phyloP scores from a whole-genome alignment of 30 jellyfish, hydroid and myxozoan species.

The Clytia hemisphaerica region DNA sequence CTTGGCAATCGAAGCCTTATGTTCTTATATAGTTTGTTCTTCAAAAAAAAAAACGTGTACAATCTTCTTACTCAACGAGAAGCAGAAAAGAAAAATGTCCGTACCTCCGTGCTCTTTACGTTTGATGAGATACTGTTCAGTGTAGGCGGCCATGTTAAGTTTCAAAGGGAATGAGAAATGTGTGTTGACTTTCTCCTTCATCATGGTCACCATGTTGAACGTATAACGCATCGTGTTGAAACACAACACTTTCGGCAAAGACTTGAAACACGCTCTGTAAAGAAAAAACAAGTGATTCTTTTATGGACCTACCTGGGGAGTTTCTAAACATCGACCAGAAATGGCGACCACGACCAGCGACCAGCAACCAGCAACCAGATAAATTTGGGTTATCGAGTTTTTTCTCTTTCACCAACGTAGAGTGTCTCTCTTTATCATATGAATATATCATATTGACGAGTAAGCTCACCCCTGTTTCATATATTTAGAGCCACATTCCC shows the following conservation, averaged over 20 bases:
- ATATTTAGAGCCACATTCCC: background rate
- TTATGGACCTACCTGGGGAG: too few species aligned
- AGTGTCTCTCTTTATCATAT: too few species aligned
- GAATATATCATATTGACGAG: too few species aligned
- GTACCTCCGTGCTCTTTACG: slow-evolving; percentile 62
- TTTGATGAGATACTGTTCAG: slow-evolving; percentile 72
- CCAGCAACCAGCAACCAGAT: too few species aligned
- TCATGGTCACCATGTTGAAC: slow-evolving; percentile 92
- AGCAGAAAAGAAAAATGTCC: background rate
- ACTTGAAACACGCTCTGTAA: slow-evolving; percentile 87
- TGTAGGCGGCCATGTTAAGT: slow-evolving; percentile 89
- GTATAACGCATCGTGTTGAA: slow-evolving; percentile 91
- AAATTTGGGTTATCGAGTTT: too few species aligned
- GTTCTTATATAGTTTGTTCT: background rate
- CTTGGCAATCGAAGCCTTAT: background rate
- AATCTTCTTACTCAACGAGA: background rate
- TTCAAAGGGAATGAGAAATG: slow-evolving; percentile 92
- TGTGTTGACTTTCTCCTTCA: slow-evolving; percentile 93
- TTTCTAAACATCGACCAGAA: too few species aligned
- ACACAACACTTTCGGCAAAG: slow-evolving; percentile 71
- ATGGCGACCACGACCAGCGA: too few species aligned
- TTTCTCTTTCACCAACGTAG: too few species aligned
- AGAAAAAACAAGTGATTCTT: background rate
- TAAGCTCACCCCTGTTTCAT: too few species aligned
- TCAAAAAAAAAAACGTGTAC: background rate